Evolutionary conservation across 2,113 vertebrate species (phyloP), one percentile per base, ranked within the genome.

Genomic region (Hydrochoerus hydrochaeris): DNA sequence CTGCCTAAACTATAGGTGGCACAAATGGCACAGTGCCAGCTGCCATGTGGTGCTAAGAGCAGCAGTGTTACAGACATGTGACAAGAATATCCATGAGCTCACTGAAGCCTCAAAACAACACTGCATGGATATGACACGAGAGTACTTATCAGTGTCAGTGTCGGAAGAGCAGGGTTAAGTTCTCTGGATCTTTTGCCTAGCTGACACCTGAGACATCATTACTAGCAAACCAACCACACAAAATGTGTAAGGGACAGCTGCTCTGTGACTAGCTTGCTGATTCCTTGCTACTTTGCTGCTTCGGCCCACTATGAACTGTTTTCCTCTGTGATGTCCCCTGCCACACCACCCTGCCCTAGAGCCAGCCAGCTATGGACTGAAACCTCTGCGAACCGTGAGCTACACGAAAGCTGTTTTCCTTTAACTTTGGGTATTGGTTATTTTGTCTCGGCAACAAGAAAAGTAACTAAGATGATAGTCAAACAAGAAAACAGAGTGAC

Each of bases 21-120:
- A 28, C n/a, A 3, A 4, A 20, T 30, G 5, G 24, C 26, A 46
- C 0, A 46, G 38, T 0, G 32, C 13, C 1, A 26, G 65, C 2
- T 17, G 81, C 11, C 10, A 11, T 12, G 3, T 3, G 0, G 26
- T 28, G 46, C 5, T 19, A 1, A 35, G 69, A 1, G 58, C 35
- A 30, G 62, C 60, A 58, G 28, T 3, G 0, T 5, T 6, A 19
- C 11, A 22, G 65, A 52, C 7, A 9, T 22, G 7, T 35, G 5
- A 54, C 5, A 69, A 63, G 81, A 46, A 78, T 13, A 32, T 35
- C 14, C 0, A 13, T 19, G 46, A 65, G 30, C 44, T 75, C 46
- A 5, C 5, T 2, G 11, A 26, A 20, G 1, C 38, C 58, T 90
- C 54, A 38, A 3, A 69, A 26, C 60, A 28, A 4, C 44, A 19